These are phyloP conservation scores for Vicugna pacos DNA, from an alignment of 2,113 vertebrate genomes.

Conservation along the genomic window DNA sequence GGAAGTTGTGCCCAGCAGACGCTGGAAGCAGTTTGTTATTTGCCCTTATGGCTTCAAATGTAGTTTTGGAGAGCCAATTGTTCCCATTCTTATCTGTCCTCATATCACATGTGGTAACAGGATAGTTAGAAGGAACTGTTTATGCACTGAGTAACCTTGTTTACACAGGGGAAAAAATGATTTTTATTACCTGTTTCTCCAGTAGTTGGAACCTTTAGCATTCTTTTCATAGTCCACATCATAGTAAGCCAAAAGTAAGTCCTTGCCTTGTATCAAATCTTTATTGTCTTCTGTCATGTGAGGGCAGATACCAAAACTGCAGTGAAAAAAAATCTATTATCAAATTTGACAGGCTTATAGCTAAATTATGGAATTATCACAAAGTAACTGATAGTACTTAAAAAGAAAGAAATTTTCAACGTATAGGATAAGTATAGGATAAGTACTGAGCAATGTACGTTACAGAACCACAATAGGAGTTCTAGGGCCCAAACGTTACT, in stretches of 20 bases:
- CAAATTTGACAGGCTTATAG: neutral
- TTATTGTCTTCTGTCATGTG: slow-evolving; percentile 99
- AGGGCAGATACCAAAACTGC: slow-evolving; percentile 96
- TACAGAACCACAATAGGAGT: neutral
- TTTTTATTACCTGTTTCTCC: slow-evolving; percentile 95
- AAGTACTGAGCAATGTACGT: neutral
- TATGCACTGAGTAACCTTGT: neutral
- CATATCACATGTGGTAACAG: neutral
- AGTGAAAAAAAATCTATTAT: slow-evolving; percentile 66
- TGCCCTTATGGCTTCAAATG: neutral
- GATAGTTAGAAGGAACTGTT: neutral
- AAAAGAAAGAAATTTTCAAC: slow-evolving; percentile 29
- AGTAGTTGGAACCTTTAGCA: slow-evolving; percentile 98
- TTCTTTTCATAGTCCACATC: slow-evolving; percentile 98
- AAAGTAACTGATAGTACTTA: slow-evolving; percentile 10
- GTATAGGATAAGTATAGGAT: slow-evolving; percentile 6
- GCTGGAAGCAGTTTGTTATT: neutral
- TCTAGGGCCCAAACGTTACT: neutral
- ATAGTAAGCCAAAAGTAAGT: slow-evolving; percentile 96
- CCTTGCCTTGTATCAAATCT: slow-evolving; percentile 95
- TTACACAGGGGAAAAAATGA: neutral
- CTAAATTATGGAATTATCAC: slow-evolving; percentile 1
- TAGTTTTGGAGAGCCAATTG: neutral
- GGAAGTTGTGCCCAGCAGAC: neutral
- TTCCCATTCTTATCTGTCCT: neutral